Evolutionary conservation across 2,888 invertebrate genomes (phyloP), one percentile per base, ranked within the genome.

Genomic region (Alloscopus bannaensis): DNA sequence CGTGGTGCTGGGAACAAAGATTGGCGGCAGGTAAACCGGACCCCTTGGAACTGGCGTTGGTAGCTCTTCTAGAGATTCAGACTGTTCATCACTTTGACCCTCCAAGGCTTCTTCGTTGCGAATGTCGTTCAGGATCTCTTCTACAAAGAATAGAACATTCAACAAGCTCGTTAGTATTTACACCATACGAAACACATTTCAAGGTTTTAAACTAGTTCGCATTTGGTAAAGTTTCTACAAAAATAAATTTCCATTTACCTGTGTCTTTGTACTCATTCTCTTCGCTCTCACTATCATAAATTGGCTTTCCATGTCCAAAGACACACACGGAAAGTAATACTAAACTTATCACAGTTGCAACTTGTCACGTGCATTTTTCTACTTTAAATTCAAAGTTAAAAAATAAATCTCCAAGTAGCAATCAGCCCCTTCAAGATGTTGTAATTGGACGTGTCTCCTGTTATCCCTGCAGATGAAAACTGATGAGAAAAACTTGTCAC

Each of bases 111-210:
- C 66, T 6, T 75, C 75, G 13, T 68, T 75, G 28, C 59, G 55
- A 66, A 66, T 66, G 3, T 75, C 66, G 29, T 59, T 75, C 20
- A 75, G 3, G 13, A 75, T 75, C 50, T 75, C 75, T 18, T 75
- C 75, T 75, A 60, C 0, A 75, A 75, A 45, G n/a, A 52, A 22
- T 2, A 22, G 47, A 20, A 57, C n/a, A n/a, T n/a, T n/a, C n/a
- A 24, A 59, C 1, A 42, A 70, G 22, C 31, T 47, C 1, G 28
- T 64, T 26, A 22, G 3, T 26, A 42, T 20, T 29, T 22, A 29
- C 13, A 6, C 31, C 16, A 22, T 29, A 31, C n/a, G 16, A 2
- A 26, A 50, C 18, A 6, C 6, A 50, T 50, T 13, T 50, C 6
- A 6, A 50, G 4, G 6, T 50, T 16, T 13, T n/a, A 6, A 50